Base-by-base conservation (phyloP, 2,888 invertebrate genomes). In the Epinotia bilunana region DNA sequence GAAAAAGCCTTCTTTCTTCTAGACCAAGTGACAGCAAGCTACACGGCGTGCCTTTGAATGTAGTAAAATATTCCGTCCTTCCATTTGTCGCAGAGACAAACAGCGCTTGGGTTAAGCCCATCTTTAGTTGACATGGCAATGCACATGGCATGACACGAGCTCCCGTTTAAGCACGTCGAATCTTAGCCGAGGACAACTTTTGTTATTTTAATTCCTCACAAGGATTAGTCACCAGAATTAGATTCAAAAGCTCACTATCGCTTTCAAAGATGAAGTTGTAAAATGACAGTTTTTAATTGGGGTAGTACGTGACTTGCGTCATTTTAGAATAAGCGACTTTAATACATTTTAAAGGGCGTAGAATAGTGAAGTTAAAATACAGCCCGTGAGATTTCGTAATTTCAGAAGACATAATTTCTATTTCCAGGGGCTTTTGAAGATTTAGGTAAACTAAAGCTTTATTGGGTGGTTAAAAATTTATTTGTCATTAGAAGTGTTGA, bases 381-480 rank as follows among this genome's bases (percentile, higher is more conserved):
- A 74, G 18, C 55, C 55, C 33, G 39, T 16, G 33, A 69, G 43
- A 28, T 69, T 39, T 55, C 2, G 18, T 53, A 53, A 69, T 62
- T 73, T 62, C 53, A 62, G n/a, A 49, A 43, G 49, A 43, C 20
- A 57, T 39, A 46, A 39, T 69, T 64, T 63, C 69, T 58, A 74
- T 70, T 64, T 70, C 18, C 70, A 64, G 55, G 28, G 11, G 28
- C 63, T 57, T 57, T 55, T 6, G 57, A 20, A 46, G 11, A n/a
- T 13, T 12, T 12, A 12, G 13, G 0, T 67, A 28, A 18, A 55
- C n/a, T 28, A n/a, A 63, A 64, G 64, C 58, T 64, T 64, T 64
- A 74, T 64, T 49, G 58, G 70, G 49, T 74, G 20, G 33, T 74
- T 49, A 69, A 74, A 64, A 64, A 74, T 60, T 20, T 74, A 70